These are phyloP conservation scores for Pyrocoelia pectoralis DNA, from an alignment of 2,888 invertebrate species.

Conservation along the genomic window DNA sequence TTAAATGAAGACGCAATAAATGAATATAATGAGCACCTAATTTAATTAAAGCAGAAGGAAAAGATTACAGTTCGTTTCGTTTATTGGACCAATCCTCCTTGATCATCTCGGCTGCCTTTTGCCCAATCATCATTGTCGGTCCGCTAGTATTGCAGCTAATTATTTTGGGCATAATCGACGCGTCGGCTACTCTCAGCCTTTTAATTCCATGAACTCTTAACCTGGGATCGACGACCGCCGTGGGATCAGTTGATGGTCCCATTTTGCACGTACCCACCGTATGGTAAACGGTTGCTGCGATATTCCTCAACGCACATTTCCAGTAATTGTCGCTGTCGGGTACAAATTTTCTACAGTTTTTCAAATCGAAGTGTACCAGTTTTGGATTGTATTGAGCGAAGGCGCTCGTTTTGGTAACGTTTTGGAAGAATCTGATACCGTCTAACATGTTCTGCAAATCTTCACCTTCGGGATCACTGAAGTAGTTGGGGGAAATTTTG, in stretches of 20 bases:
- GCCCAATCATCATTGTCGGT: slow-evolving; percentile 58
- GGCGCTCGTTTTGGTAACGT: slow-evolving; percentile 60
- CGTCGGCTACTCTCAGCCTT: too few relatives aligned
- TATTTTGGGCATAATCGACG: slow-evolving; percentile 80
- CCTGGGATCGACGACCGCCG: slow-evolving; percentile 76
- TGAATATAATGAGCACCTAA: too few relatives aligned
- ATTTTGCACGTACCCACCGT: slow-evolving; percentile 66
- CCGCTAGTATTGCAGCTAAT: slow-evolving; percentile 68
- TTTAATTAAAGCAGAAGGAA: too few relatives aligned
- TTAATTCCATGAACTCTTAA: slow-evolving; percentile 72
- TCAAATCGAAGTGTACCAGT: slow-evolving; percentile 48
- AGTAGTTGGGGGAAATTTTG: slow-evolving; percentile 69
- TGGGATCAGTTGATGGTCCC: slow-evolving; percentile 77
- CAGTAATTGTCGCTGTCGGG: slow-evolving; percentile 61
- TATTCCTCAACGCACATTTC: slow-evolving; percentile 59
- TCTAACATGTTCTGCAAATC: slow-evolving; percentile 59
- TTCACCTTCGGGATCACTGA: slow-evolving; percentile 52
- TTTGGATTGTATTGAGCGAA: slow-evolving; percentile 57
- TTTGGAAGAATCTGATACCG: too few relatives aligned
- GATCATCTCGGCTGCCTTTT: slow-evolving; percentile 62
- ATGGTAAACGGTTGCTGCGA: slow-evolving; percentile 36
- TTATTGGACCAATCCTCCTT: slow-evolving; percentile 48
- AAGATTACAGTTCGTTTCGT: slow-evolving; percentile 44
- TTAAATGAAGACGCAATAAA: too few relatives aligned
- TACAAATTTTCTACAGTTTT: slow-evolving; percentile 47